Conservation (phyloP, 1,140 invertebrate genomes). For the Zaprionus ghesquierei region DNA sequence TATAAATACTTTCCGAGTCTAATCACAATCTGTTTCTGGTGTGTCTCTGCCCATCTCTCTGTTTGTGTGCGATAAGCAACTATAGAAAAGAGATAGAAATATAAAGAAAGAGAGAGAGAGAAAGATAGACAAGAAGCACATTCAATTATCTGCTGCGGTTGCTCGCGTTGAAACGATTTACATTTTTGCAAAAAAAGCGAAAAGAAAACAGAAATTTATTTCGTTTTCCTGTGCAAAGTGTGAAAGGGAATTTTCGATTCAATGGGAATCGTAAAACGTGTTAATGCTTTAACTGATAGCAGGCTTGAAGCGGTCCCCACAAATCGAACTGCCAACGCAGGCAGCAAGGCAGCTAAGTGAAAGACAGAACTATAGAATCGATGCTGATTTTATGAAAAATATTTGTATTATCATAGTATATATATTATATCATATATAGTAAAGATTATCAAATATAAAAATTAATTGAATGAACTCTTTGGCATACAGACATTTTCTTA, state of each 20-base stretch:
- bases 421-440: no score
- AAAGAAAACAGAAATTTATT: background rate
- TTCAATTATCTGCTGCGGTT: conserved; percentile 3
- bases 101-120: background rate
- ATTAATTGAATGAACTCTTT: no score
- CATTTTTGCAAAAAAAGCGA: background rate
- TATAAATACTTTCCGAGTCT: conserved; percentile 11
- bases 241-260: conserved; percentile 1
- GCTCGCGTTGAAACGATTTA: background rate
- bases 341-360: conserved; percentile 33
- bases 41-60: conserved; percentile 4
- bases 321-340: background rate
- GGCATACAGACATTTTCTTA: no score
- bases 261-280: conserved; percentile 17
- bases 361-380: background rate
- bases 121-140: background rate
- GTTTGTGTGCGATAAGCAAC: conserved; percentile 25
- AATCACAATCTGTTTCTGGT: conserved; percentile 10
- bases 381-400: background rate
- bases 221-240: conserved; percentile 3
- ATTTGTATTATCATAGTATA: no score
- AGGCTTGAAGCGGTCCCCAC: background rate
- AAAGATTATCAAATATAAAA: no score
- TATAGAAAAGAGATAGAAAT: background rate
- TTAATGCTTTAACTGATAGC: conserved; percentile 23